Conservation (phyloP, 2,113 vertebrate species). For the Lagopus muta region DNA sequence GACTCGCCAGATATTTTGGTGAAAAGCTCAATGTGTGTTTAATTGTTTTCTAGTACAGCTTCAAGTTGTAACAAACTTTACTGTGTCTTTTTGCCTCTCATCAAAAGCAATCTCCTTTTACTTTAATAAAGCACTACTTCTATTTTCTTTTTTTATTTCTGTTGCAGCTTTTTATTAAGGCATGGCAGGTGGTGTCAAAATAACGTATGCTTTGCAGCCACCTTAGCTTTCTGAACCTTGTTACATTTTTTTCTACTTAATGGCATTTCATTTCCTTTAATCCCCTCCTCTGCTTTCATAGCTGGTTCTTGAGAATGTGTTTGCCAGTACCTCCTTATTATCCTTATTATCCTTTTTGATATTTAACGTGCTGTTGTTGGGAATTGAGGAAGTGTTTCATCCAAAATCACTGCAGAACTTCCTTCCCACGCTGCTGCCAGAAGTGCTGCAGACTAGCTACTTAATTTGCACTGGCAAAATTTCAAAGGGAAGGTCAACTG, state of each 20-base stretch:
- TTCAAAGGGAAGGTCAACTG: conserved; percentile 59
- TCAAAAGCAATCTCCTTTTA: not conserved
- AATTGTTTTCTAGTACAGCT: not conserved
- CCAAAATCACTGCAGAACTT: conserved; percentile 39
- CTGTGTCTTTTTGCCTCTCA: not conserved
- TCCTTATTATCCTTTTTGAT: not conserved
- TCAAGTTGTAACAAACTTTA: not conserved
- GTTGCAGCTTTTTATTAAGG: not conserved
- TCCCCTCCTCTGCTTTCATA: not conserved
- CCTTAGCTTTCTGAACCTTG: not conserved
- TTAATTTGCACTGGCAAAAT: conserved; percentile 63
- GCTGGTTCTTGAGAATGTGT: not conserved
- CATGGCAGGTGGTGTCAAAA: not conserved
- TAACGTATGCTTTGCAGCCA: not conserved
- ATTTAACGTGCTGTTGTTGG: not conserved
- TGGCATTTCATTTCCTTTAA: not conserved
- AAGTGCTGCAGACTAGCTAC: conserved; percentile 32
- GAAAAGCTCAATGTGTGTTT: not conserved
- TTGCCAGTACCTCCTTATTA: conserved; percentile 16
- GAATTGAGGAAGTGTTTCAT: conserved; percentile 57
- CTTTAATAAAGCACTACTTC: not conserved
- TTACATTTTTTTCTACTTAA: not conserved
- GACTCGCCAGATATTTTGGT: not conserved
- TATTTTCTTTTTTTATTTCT: not conserved
- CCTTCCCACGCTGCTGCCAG: conserved; percentile 43